phyloP scores from a whole-genome alignment of 2,113 vertebrate genomes.

The Tetrax tetrax region DNA sequence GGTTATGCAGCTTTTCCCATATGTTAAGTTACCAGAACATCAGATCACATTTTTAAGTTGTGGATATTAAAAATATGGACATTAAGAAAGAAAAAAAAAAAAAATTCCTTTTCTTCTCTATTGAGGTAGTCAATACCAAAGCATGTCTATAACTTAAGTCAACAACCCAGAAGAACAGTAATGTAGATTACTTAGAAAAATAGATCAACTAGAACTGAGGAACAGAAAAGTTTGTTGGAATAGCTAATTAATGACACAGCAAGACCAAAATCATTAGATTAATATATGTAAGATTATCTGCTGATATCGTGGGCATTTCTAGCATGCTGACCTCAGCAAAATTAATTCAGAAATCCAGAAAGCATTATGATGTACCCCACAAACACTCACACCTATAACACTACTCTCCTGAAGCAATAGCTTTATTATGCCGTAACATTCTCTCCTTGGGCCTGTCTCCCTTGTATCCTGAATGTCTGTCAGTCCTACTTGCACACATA shows the following conservation, averaged over 20 bases:
- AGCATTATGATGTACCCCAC: not conserved
- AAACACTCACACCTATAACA: not conserved
- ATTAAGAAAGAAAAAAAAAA: not conserved
- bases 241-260: not conserved
- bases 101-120: not conserved
- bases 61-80: not conserved
- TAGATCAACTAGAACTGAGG: not conserved
- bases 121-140: not conserved
- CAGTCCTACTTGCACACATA: not conserved
- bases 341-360: not conserved
- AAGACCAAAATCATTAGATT: not conserved
- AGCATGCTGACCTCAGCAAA: not conserved
- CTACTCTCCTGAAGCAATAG: not conserved
- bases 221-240: not conserved
- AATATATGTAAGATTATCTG: not conserved
- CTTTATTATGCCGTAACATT: no score
- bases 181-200: not conserved
- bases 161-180: not conserved
- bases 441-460: not conserved
- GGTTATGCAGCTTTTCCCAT: not conserved
- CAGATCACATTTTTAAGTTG: not conserved
- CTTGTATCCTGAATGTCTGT: not conserved
- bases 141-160: not conserved
- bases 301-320: not conserved
- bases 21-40: rapidly evolving